A percentile compares a stretch with the other conserved stretches of the same genome.
phyloP scores from a whole-genome alignment of 2,113 vertebrate genomes.

The Anhinga anhinga region DNA sequence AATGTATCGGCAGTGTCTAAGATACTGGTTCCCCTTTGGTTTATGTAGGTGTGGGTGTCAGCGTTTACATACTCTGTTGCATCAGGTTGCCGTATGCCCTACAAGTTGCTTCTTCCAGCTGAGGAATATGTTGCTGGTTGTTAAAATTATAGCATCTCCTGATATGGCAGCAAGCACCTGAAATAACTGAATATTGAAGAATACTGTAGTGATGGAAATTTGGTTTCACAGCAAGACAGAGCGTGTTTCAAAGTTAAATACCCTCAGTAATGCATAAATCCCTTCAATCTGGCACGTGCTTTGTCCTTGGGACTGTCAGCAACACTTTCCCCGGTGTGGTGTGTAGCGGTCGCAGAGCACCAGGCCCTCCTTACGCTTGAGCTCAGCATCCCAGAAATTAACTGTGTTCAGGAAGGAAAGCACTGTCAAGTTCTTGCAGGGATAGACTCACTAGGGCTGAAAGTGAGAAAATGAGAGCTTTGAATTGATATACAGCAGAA shows the following conservation, averaged over 20 bases:
- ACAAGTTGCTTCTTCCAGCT: neutral
- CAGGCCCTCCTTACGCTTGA: rapidly evolving
- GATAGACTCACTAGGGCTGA: neutral
- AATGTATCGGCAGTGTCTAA: neutral
- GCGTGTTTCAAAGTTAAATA: neutral
- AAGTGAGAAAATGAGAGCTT: neutral
- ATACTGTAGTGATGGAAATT: neutral
- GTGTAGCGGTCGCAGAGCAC: neutral
- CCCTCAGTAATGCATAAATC: rapidly evolving
- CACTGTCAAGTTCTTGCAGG: neutral
- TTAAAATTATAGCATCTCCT: neutral
- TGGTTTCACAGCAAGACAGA: neutral
- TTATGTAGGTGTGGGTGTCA: neutral
- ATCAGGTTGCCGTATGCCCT: neutral
- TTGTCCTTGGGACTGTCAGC: neutral
- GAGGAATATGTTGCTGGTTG: neutral
- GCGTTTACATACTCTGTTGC: neutral
- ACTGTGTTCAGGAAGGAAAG: neutral
- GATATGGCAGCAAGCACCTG: neutral
- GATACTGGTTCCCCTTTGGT: neutral
- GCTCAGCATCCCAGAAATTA: neutral
- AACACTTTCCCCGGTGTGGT: neutral
- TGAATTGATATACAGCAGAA: neutral
- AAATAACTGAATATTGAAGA: neutral
- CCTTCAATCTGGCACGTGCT: neutral